Base-by-base conservation (phyloP, 2,888 invertebrate genomes). In the Erynnis tages region DNA sequence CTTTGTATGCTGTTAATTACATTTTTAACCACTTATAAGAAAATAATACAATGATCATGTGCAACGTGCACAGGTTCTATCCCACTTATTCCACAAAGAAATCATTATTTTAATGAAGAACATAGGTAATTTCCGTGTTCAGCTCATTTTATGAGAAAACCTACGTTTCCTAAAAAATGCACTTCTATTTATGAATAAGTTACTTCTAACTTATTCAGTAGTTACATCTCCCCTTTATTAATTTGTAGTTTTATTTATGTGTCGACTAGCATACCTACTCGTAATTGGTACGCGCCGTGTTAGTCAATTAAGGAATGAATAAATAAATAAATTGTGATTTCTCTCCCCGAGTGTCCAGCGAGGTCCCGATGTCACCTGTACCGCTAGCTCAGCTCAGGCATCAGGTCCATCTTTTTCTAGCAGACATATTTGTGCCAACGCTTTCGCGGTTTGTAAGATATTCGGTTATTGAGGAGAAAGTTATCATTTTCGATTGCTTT, bases 401-500 rank as follows among this genome's bases (percentile, higher is more conserved):
- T n/a, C n/a, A n/a, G 11, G 29, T 5, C 19, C 43, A 43, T 43
- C 43, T 41, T 32, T 32, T 32, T 44, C 43, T 30, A 1, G 48
- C 11, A 7, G 48, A 48, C 48, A 48, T 30, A 48, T 40, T 40
- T 32, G 48, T 40, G 48, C 32, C 48, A 40, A 40, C 25, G 41
- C 48, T 49, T 49, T 49, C 40, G 45, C 45, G 45, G 32, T 34
- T 45, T 16, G 34, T 45, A 25, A n/a, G 34, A 34, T 23, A 45
- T 49, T 49, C 40, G 32, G 5, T 4, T 25, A 23, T 40, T 41
- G 19, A 16, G 30, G 48, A 49, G 48, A 49, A 49, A 49, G 48
- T 49, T 32, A 23, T 49, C 8, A n/a, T 32, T 25, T 45, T 45
- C 32, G 38, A 48, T 48, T 30, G 30, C 38, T 32, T 48, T 38